Evolutionary conservation across 2,113 vertebrate species (phyloP), one percentile per base, ranked within the genome.

Genomic region (Etheostoma cragini): DNA sequence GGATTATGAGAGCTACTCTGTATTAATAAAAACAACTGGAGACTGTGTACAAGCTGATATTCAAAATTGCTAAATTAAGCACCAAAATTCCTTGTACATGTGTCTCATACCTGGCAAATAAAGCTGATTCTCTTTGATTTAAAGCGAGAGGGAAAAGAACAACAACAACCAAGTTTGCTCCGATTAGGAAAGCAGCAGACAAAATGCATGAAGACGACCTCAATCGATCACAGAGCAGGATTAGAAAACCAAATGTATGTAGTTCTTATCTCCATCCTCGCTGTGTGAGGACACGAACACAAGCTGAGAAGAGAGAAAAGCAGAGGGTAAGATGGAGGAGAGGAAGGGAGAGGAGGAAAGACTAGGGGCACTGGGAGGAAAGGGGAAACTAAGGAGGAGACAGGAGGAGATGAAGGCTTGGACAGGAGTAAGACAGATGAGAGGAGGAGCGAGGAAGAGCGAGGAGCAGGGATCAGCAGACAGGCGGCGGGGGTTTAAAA

Each of bases 211-310:
- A 19, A 62, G 60, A 76, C 14, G 3, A 70, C 38, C 47, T 61
- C 61, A 47, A 68, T 79, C 53, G 4, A 80, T 85, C 71, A 42
- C 61, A 56, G 46, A n/a, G 63, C 62, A 19, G 10, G 2, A 80
- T 73, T 46, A 77, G 65, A 69, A 78, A 81, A 78, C 19, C 30
- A 81, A 74, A 78, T 76, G 1, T 5, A 14, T 76, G 3, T 5
- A 14, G 12, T 57, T 76, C 61, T 50, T n/a, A 46, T 69, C 49
- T 19, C 2, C 8, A 0, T 49, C 16, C 53, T 15, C 6, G 12
- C 69, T n/a, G 47, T 13, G 38, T 26, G 65, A 38, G 1, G 3
- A 54, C 13, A 81, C 19, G 52, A 72, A 15, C 47, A 81, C 56
- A 58, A 53, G 74, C 50, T 47, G 50, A 58, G 83, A 57, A 13